phyloP scores from a whole-genome alignment of 2,797 vertebrate genomes.

The Enteromius afrohamiltoni region DNA sequence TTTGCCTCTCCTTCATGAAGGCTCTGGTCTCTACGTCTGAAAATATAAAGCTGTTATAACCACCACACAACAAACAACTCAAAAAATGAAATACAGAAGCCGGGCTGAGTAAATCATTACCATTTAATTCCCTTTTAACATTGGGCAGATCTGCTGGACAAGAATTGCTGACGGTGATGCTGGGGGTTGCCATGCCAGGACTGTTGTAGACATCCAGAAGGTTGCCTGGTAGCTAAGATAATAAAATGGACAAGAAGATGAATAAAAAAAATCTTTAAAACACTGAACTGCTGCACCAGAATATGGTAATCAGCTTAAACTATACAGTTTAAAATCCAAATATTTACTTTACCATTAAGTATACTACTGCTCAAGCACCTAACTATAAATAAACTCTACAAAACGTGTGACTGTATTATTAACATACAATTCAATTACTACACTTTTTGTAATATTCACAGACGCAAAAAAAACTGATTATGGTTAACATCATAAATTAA shows the following conservation, averaged over 20 bases:
- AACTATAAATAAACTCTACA: not conserved
- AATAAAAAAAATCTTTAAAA: not conserved
- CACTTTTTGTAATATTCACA: not conserved
- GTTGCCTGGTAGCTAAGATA: slow-evolving; percentile 85
- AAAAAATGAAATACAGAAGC: not conserved
- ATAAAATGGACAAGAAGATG: slow-evolving; percentile 2
- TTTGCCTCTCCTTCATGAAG: slow-evolving; percentile 88
- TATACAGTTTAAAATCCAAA: not conserved
- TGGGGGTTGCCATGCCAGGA: slow-evolving; percentile 79
- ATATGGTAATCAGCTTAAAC: not conserved
- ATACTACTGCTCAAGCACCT: not conserved
- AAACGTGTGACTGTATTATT: not conserved
- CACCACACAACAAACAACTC: not conserved
- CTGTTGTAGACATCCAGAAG: slow-evolving; percentile 86
- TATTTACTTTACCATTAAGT: not conserved
- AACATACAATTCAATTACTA: not conserved
- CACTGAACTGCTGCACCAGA: not conserved
- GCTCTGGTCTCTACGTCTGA: slow-evolving; percentile 81
- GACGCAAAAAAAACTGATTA: not conserved
- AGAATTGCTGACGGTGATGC: slow-evolving; percentile 89
- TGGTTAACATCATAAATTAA: not conserved
- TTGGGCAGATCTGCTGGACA: slow-evolving; percentile 91
- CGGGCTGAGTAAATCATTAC: slow-evolving; percentile 59
- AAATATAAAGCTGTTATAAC: slow-evolving; percentile 35
- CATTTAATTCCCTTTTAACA: slow-evolving; percentile 85